phyloP scores from a whole-genome alignment of 2,888 invertebrate species.

The Drosophila tripunctata region DNA sequence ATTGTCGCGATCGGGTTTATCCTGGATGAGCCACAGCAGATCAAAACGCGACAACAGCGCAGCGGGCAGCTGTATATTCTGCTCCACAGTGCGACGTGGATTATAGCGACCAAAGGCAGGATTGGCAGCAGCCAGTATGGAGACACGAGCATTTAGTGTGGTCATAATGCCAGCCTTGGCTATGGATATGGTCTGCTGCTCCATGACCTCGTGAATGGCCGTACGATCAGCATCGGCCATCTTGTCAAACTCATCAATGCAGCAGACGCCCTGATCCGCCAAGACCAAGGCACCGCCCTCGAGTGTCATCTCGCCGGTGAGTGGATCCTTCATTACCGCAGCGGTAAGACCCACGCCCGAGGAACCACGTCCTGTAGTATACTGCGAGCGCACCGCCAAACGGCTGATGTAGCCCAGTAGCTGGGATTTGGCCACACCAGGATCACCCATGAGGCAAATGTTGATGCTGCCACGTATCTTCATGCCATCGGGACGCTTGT shows the following conservation, averaged over 20 bases:
- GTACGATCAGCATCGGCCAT: slow-evolving; percentile 98
- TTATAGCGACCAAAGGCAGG: slow-evolving; percentile 99
- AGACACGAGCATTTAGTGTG: slow-evolving; percentile 97
- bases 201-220: slow-evolving; percentile 99
- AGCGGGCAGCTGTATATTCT: slow-evolving; percentile 98
- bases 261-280: slow-evolving; percentile 98
- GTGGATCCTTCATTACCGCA: slow-evolving; percentile 98
- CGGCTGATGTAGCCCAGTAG: slow-evolving; percentile 97
- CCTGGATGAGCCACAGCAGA: slow-evolving; percentile 97
- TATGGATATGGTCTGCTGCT: slow-evolving; percentile 99
- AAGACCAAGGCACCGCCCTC: slow-evolving; percentile 98
- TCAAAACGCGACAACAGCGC: slow-evolving; percentile 98
- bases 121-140: slow-evolving; percentile 99
- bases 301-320: slow-evolving; percentile 98
- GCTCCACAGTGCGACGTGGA: slow-evolving; percentile 96
- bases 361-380: slow-evolving; percentile 98
- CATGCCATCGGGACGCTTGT: slow-evolving; percentile 96
- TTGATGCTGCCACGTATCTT: slow-evolving; percentile 99
- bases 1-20: slow-evolving; percentile 89
- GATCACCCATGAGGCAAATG: slow-evolving; percentile 99
- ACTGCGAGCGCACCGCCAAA: slow-evolving; percentile 96
- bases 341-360: slow-evolving; percentile 99
- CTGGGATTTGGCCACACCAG: slow-evolving; percentile 99
- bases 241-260: slow-evolving; percentile 99
- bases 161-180: slow-evolving; percentile 99